phyloP scores from a whole-genome alignment of 2,888 invertebrate species.

The Neoascia interrupta region DNA sequence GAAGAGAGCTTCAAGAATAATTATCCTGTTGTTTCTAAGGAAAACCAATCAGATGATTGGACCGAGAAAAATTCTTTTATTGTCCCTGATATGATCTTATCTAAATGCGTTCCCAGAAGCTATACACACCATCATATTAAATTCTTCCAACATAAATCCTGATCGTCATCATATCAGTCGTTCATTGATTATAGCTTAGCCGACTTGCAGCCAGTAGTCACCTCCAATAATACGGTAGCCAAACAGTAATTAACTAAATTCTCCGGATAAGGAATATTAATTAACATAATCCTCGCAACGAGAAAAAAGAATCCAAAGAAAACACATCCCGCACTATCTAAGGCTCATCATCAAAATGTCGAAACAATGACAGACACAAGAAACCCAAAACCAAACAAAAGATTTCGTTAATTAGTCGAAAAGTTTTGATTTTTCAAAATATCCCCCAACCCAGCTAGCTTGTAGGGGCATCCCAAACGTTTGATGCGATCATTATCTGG shows the following conservation, averaged over 20 bases:
- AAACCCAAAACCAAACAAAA: slow-evolving; percentile 42
- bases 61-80: no score
- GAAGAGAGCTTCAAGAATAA: no score
- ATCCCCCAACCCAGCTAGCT: slow-evolving; percentile 22
- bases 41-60: neutral
- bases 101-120: slow-evolving; percentile 39
- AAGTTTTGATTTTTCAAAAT: slow-evolving; percentile 30
- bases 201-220: slow-evolving; percentile 31
- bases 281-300: slow-evolving; percentile 56
- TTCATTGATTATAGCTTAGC: slow-evolving; percentile 11
- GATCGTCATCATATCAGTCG: slow-evolving; percentile 14
- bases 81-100: slow-evolving; percentile 41
- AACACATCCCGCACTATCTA: slow-evolving; percentile 1
- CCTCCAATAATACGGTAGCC: slow-evolving; percentile 52
- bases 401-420: slow-evolving; percentile 57
- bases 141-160: slow-evolving; percentile 20
- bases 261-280: slow-evolving; percentile 50
- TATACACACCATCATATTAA: slow-evolving; percentile 38
- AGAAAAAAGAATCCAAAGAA: slow-evolving; percentile 4
- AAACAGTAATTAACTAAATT: slow-evolving; percentile 56
- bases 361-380: slow-evolving; percentile 48
- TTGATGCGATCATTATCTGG: slow-evolving; percentile 42
- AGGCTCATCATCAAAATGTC: slow-evolving; percentile 33
- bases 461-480: slow-evolving; percentile 13
- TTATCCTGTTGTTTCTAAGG: no score